Conservation (phyloP, 2,888 invertebrate genomes). For the Synergus gifuensis region DNA sequence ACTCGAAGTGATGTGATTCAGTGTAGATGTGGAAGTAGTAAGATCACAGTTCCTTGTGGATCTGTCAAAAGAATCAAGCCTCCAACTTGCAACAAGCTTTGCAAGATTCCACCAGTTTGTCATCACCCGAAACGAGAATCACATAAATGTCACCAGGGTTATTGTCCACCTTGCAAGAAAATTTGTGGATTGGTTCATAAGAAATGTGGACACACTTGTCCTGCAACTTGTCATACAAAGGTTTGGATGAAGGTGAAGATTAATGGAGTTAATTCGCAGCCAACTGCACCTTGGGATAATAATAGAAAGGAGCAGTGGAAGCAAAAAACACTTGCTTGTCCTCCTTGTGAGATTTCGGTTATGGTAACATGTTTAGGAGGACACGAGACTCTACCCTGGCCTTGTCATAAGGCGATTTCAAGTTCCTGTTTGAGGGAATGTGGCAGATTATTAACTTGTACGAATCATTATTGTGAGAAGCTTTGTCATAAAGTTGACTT, state of each 20-base stretch:
- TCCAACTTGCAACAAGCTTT: slow-evolving; percentile 87
- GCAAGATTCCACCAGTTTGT: slow-evolving; percentile 90
- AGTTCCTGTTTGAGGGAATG: slow-evolving; percentile 90
- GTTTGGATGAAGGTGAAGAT: slow-evolving; percentile 83
- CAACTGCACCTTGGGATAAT: slow-evolving; percentile 84
- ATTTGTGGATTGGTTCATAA: slow-evolving; percentile 82
- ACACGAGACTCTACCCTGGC: slow-evolving; percentile 84
- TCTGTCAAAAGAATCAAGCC: slow-evolving; percentile 87
- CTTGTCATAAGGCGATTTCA: slow-evolving; percentile 85
- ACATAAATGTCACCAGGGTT: slow-evolving; percentile 90
- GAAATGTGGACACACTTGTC: slow-evolving; percentile 85
- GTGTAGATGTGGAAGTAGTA: slow-evolving; percentile 90
- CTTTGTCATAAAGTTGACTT: slow-evolving; percentile 83
- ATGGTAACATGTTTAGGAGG: slow-evolving; percentile 86
- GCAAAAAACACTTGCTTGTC: slow-evolving; percentile 82
- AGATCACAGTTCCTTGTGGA: slow-evolving; percentile 91
- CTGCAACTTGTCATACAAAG: slow-evolving; percentile 86
- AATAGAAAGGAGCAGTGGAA: slow-evolving; percentile 71
- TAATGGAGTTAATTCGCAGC: slow-evolving; percentile 79
- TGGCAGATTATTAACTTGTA: slow-evolving; percentile 85
- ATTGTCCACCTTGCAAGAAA: slow-evolving; percentile 90
- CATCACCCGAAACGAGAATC: slow-evolving; percentile 87
- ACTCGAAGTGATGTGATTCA: slow-evolving; percentile 83
- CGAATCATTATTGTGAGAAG: slow-evolving; percentile 87
- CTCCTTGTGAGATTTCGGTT: slow-evolving; percentile 85